A percentile compares a stretch with the other conserved stretches of the same genome.
phyloP scores from a whole-genome alignment of 2,888 invertebrate species.

The Euphydryas editha region DNA sequence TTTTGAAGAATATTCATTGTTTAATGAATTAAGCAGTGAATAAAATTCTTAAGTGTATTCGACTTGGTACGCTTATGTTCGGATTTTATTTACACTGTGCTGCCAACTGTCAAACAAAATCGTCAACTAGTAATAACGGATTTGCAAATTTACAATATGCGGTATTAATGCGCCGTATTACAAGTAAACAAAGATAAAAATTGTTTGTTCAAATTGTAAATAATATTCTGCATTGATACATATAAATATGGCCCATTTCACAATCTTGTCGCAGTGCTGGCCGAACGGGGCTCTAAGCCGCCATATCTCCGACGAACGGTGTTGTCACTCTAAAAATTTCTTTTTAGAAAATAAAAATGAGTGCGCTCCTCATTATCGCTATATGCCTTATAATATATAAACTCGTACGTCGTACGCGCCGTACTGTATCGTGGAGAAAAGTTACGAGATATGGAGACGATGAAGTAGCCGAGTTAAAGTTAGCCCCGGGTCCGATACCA shows the following conservation, averaged over 20 bases:
- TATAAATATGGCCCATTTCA: constrained; percentile 50
- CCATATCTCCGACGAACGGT: constrained; percentile 59
- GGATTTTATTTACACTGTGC: neutral
- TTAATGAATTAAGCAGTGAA: too few species aligned
- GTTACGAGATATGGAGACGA: constrained; percentile 55
- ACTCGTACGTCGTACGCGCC: constrained; percentile 58
- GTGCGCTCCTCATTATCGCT: constrained; percentile 70
- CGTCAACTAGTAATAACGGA: neutral
- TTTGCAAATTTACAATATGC: neutral
- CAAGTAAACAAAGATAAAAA: constrained; percentile 8
- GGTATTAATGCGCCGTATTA: neutral
- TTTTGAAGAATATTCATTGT: too few species aligned
- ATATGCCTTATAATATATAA: constrained; percentile 62
- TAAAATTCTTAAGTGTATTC: too few species aligned
- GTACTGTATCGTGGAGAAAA: constrained; percentile 53
- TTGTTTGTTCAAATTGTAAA: constrained; percentile 5
- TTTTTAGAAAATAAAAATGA: constrained; percentile 62
- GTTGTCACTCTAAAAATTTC: constrained; percentile 60
- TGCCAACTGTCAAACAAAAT: neutral
- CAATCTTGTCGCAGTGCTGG: constrained; percentile 48
- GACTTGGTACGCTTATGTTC: too few species aligned
- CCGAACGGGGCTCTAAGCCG: constrained; percentile 59
- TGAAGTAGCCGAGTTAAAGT: constrained; percentile 53
- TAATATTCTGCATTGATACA: constrained; percentile 41
- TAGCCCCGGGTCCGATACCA: constrained; percentile 87